phyloP scores from a whole-genome alignment of 1,140 invertebrate genomes.

The Oncopeltus fasciatus region DNA sequence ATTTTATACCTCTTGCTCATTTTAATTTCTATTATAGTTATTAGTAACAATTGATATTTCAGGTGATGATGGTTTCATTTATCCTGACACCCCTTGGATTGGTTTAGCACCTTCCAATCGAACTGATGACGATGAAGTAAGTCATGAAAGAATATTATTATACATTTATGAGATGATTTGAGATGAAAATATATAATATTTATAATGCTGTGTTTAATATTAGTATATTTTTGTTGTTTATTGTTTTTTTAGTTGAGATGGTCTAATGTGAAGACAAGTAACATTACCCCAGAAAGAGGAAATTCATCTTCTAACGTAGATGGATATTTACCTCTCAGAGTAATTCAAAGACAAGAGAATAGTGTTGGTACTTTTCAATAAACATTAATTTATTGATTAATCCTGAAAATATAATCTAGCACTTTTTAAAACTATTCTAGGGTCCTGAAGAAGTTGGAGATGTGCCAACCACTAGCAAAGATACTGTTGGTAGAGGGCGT shows the following conservation, averaged over 20 bases:
- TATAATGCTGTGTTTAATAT: neutral
- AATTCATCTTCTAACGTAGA: slow-evolving; percentile 10
- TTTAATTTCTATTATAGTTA: neutral
- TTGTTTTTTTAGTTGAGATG: slow-evolving; percentile 14
- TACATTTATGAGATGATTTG: too few relatives aligned
- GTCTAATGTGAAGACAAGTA: slow-evolving; percentile 19
- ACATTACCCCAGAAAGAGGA: slow-evolving; percentile 18
- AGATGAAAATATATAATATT: neutral
- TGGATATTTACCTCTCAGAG: neutral
- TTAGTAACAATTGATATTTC: neutral
- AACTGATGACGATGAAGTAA: slow-evolving; percentile 18
- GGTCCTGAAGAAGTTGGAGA: slow-evolving; percentile 10
- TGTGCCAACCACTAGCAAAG: slow-evolving; percentile 10
- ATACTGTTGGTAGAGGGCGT: slow-evolving; percentile 25
- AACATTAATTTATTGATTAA: neutral
- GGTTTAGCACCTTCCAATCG: slow-evolving; percentile 10
- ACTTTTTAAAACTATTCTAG: slow-evolving; percentile 7
- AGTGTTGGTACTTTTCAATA: neutral
- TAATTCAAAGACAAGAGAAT: slow-evolving; percentile 3
- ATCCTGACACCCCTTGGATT: slow-evolving; percentile 14
- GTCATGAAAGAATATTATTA: neutral
- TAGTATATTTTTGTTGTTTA: neutral
- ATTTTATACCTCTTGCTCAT: neutral
- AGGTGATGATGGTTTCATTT: slow-evolving; percentile 15
- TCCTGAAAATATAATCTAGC: neutral